Evolutionary conservation across 2,888 invertebrate genomes (phyloP).

Genomic region (Branchinecta sandiegonensis): DNA sequence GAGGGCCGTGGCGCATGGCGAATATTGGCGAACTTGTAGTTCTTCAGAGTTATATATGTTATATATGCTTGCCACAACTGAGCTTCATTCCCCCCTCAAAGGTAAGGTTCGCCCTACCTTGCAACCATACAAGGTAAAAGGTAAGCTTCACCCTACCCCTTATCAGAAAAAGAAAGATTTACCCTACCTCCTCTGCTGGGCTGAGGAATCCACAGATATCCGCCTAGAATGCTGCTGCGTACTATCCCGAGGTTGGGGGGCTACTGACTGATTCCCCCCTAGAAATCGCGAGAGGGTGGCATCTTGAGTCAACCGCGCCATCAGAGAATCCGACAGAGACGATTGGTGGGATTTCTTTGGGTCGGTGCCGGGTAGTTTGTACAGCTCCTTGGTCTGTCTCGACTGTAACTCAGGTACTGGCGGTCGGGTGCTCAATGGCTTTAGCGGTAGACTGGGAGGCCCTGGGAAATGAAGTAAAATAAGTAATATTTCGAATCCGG

Average conservation of each 20-base stretch:
- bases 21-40: no score
- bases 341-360: neutral
- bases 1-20: no score
- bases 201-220: constrained; percentile 10
- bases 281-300: neutral
- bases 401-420: constrained; percentile 13
- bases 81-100: no score
- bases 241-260: neutral
- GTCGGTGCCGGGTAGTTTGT: neutral
- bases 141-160: no score
- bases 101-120: no score
- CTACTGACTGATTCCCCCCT: neutral
- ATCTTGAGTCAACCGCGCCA: neutral
- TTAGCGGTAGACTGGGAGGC: neutral
- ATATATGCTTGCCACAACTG: no score
- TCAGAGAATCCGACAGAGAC: neutral
- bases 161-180: neutral
- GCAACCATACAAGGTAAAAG: no score
- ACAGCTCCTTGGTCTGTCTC: neutral
- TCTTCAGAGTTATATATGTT: no score
- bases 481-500: no score
- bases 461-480: neutral
- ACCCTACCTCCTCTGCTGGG: neutral
- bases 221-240: neutral
- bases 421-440: neutral